Percentiles rank a stretch among this genome's conserved stretches.
Evolutionary conservation across 2,797 vertebrate species (phyloP).

Genomic region (Trachurus trachurus): DNA sequence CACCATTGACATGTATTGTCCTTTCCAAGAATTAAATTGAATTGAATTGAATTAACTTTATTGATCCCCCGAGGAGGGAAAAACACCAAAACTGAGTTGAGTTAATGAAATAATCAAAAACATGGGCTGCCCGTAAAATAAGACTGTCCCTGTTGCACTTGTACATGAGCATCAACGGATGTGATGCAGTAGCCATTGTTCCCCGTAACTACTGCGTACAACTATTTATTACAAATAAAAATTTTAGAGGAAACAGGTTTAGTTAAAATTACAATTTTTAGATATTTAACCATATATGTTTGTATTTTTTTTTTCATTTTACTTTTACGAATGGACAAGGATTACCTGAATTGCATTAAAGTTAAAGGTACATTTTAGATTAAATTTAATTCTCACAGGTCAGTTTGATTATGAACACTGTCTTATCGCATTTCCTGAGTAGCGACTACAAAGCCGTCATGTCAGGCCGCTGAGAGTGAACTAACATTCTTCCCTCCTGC

Average conservation of each 20-base stretch:
- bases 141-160: background rate
- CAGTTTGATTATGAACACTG: background rate
- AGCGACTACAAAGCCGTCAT: background rate
- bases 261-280: too few species aligned
- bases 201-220: background rate
- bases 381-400: background rate
- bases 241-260: too few species aligned
- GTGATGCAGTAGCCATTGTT: background rate
- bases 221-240: slow-evolving; percentile 17
- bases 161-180: slow-evolving; percentile 3
- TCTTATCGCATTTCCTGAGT: background rate
- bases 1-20: background rate
- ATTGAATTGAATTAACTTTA: too few species aligned
- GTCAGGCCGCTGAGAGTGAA: background rate
- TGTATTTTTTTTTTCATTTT: too few species aligned
- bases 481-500: background rate
- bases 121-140: background rate
- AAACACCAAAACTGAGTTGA: background rate
- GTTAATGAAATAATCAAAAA: too few species aligned
- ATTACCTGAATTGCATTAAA: background rate
- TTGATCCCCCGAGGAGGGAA: too few species aligned
- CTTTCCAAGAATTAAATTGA: slow-evolving; percentile 7
- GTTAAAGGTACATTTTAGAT: background rate
- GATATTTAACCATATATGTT: too few species aligned
- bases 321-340: background rate